Conservation (phyloP, 2,888 invertebrate genomes). For the Ethmia dodecea region DNA sequence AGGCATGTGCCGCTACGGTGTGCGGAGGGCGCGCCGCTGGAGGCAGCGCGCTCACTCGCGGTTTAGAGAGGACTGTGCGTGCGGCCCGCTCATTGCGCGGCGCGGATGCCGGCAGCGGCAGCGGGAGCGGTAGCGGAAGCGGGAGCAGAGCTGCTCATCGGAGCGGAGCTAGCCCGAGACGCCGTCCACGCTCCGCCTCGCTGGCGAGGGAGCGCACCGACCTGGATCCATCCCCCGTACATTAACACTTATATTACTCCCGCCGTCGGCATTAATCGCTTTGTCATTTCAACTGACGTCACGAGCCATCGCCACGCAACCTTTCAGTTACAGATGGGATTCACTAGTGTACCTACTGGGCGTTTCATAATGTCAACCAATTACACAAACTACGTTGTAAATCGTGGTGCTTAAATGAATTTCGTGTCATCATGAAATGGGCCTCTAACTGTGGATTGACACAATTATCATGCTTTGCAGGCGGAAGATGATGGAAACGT, state of each 20-base stretch:
- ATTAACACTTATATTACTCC: slow-evolving; percentile 27
- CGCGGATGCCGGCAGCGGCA: slow-evolving; percentile 16
- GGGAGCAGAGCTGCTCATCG: slow-evolving; percentile 22
- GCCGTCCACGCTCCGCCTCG: slow-evolving; percentile 30
- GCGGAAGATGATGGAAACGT: too few species aligned
- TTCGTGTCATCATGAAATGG: too few species aligned
- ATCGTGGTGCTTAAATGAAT: too few species aligned
- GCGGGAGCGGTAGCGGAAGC: slow-evolving; percentile 12
- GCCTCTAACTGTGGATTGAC: too few species aligned
- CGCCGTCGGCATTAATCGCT: slow-evolving; percentile 14
- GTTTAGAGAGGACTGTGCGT: slow-evolving; percentile 62
- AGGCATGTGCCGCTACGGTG: slow-evolving; percentile 59
- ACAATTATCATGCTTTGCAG: too few species aligned
- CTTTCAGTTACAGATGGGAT: too few species aligned
- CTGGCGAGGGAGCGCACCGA: slow-evolving; percentile 50
- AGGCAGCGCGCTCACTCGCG: slow-evolving; percentile 74
- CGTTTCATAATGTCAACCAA: too few species aligned
- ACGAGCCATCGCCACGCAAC: slow-evolving; percentile 5
- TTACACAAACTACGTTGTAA: too few species aligned
- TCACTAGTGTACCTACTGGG: slow-evolving; percentile 4
- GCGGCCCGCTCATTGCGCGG: slow-evolving; percentile 3
- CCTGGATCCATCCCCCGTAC: slow-evolving; percentile 58
- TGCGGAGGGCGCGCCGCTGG: slow-evolving; percentile 60
- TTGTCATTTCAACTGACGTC: slow-evolving; percentile 7
- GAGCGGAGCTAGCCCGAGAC: slow-evolving; percentile 21